These are phyloP conservation scores for Heterodera filipjevi DNA, from an alignment of 2,888 invertebrate species.

Conservation along the genomic window DNA sequence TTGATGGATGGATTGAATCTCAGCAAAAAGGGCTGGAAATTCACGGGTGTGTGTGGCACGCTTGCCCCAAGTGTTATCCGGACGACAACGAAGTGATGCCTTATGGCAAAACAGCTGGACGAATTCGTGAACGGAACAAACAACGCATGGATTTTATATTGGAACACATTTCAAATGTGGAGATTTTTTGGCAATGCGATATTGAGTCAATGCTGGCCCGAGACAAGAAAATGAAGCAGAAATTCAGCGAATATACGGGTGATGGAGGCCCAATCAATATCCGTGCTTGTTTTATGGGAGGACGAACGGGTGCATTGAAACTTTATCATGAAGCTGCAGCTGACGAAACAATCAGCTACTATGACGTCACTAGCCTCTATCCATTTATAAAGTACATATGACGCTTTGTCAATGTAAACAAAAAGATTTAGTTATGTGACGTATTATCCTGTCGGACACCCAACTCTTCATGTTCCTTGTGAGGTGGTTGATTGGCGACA, in stretches of 20 bases:
- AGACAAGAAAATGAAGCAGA: not conserved
- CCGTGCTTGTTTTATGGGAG: not conserved
- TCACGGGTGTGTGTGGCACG: too few relatives aligned
- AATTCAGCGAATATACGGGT: too few relatives aligned
- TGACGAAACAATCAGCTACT: conserved; percentile 16
- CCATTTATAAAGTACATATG: conserved; percentile 25
- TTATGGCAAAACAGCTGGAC: not conserved
- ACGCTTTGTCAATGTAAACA: too few relatives aligned
- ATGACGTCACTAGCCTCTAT: conserved; percentile 22
- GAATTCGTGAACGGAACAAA: not conserved
- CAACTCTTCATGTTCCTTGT: too few relatives aligned
- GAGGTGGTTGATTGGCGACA: too few relatives aligned
- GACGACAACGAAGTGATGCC: not conserved
- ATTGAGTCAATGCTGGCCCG: not conserved
- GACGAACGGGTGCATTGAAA: not conserved
- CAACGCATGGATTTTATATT: not conserved
- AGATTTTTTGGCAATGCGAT: conserved; percentile 14
- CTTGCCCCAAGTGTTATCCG: too few relatives aligned
- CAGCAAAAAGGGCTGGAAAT: too few relatives aligned
- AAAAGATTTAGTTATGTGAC: too few relatives aligned
- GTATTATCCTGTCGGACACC: too few relatives aligned
- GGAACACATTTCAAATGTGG: not conserved
- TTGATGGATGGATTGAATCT: conserved; percentile 24
- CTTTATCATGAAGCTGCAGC: not conserved
- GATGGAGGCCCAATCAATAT: conserved; percentile 8